A percentile compares a stretch with the other conserved stretches of the same genome.
These are phyloP conservation scores for Coleophora deauratella DNA, from an alignment of 2,888 invertebrate species.

Conservation along the genomic window DNA sequence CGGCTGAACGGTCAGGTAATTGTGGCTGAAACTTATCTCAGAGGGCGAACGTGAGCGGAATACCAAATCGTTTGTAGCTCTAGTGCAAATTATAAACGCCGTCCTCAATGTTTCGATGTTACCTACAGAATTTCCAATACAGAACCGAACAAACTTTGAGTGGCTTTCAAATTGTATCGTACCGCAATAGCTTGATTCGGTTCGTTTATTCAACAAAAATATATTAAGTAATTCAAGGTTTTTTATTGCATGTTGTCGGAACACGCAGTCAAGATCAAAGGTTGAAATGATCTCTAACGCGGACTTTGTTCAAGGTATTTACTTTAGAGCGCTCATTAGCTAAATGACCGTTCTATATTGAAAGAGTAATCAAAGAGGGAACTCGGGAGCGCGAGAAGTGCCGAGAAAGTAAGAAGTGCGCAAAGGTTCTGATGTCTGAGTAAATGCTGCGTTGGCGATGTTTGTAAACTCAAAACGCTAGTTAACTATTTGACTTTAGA, in stretches of 20 bases:
- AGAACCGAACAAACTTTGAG: too few relatives aligned
- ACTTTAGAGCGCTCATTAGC: slow-evolving; percentile 65
- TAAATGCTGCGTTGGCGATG: background rate
- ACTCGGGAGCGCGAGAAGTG: slow-evolving; percentile 8
- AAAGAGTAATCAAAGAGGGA: slow-evolving; percentile 50
- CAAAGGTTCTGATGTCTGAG: slow-evolving; percentile 2
- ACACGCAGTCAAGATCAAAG: slow-evolving; percentile 33
- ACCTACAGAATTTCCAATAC: too few relatives aligned
- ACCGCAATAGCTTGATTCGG: too few relatives aligned
- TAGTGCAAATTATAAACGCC: slow-evolving; percentile 60
- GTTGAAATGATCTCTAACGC: slow-evolving; percentile 46
- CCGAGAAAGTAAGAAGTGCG: slow-evolving; percentile 2
- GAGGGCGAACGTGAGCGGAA: slow-evolving; percentile 61
- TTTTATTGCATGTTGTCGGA: too few relatives aligned
- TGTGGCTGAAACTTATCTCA: slow-evolving; percentile 70
- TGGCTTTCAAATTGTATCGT: too few relatives aligned
- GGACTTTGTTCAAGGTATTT: slow-evolving; percentile 64
- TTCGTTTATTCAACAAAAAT: too few relatives aligned
- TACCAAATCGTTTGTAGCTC: slow-evolving; percentile 47
- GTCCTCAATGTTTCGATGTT: slow-evolving; percentile 27
- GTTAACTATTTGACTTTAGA: too few relatives aligned
- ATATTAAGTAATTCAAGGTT: too few relatives aligned
- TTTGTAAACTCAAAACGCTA: too few relatives aligned
- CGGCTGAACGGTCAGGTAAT: slow-evolving; percentile 69
- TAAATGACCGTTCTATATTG: slow-evolving; percentile 63